A percentile compares a stretch with the other conserved stretches of the same genome.
These are phyloP conservation scores for Actias luna DNA, from an alignment of 2,888 invertebrate species.

Conservation along the genomic window DNA sequence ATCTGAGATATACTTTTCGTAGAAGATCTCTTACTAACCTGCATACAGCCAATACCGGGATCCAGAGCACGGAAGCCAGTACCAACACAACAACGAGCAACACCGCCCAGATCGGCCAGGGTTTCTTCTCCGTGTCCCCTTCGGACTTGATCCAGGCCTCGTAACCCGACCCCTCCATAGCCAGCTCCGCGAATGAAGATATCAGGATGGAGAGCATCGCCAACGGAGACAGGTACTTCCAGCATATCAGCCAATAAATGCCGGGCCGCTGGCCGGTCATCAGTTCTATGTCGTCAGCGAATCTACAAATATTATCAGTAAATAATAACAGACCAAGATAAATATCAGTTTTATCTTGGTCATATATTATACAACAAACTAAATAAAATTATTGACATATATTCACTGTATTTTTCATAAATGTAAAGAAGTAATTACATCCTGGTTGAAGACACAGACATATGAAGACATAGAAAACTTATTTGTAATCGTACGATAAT, in stretches of 20 bases:
- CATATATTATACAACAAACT: no score
- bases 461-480: no score
- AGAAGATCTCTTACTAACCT: slow-evolving; percentile 73
- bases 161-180: slow-evolving; percentile 91
- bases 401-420: no score
- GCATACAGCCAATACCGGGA: slow-evolving; percentile 90
- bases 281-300: slow-evolving; percentile 95
- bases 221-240: slow-evolving; percentile 95
- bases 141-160: slow-evolving; percentile 90
- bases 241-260: slow-evolving; percentile 95
- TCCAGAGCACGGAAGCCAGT: slow-evolving; percentile 92
- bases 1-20: no score
- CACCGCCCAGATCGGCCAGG: slow-evolving; percentile 95
- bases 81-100: slow-evolving; percentile 87
- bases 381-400: no score
- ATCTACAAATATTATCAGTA: slow-evolving; percentile 79
- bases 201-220: slow-evolving; percentile 93
- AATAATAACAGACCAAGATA: no score
- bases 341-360: no score
- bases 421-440: no score
- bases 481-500: no score
- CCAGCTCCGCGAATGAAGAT: slow-evolving; percentile 91
- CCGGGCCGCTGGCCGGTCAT: slow-evolving; percentile 96
- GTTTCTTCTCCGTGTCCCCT: slow-evolving; percentile 87
- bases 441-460: no score